Evolutionary conservation across 1,140 invertebrate genomes (phyloP).

Genomic region (Meloidogyne exigua): DNA sequence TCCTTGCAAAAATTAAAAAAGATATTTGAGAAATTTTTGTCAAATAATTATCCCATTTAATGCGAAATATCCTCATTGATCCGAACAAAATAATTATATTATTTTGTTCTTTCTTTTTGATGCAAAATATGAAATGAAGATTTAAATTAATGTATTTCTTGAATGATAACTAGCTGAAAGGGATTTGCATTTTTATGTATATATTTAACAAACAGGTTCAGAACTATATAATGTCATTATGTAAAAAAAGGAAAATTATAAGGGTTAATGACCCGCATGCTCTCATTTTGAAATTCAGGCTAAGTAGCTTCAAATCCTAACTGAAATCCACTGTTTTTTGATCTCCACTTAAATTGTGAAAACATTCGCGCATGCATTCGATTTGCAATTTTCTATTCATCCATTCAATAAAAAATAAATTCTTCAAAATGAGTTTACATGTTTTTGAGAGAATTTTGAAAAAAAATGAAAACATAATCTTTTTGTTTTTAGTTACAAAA

Average conservation of each 20-base stretch:
- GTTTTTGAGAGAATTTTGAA: too few species aligned
- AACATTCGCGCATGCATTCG: neutral
- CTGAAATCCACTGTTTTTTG: neutral
- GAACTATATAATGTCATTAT: neutral
- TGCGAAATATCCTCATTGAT: slow-evolving; percentile 54
- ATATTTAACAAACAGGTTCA: neutral
- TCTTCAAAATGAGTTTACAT: neutral
- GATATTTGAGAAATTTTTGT: neutral
- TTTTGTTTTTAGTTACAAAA: neutral
- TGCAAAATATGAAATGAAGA: neutral
- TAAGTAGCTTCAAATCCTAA: neutral
- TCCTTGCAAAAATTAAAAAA: neutral
- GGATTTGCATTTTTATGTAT: neutral
- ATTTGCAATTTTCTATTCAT: neutral
- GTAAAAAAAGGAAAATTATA: neutral
- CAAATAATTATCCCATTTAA: slow-evolving; percentile 28
- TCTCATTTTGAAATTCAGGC: neutral
- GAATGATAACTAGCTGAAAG: neutral
- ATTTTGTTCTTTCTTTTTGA: neutral
- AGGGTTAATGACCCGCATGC: neutral
- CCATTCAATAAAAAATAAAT: neutral
- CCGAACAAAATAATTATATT: too few species aligned
- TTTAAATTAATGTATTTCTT: too few species aligned
- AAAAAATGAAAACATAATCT: neutral
- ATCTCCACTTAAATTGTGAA: neutral